Evolutionary conservation across 2,888 invertebrate species (phyloP).

Genomic region (Coecobrya sp.): DNA sequence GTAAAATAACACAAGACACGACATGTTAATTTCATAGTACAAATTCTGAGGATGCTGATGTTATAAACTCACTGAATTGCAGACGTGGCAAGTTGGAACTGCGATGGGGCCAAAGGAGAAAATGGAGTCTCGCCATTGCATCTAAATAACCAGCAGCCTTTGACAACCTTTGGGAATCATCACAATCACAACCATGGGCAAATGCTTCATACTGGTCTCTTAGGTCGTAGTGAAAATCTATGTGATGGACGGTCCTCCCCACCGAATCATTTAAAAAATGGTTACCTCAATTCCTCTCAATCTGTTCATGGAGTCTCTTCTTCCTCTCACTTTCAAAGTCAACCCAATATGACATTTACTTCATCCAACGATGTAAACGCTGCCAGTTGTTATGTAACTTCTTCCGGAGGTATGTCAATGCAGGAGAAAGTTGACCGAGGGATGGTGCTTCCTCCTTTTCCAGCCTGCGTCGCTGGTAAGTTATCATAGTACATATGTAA

Average conservation of each 20-base stretch:
- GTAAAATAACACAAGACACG: neutral
- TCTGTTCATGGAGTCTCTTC: constrained; percentile 83
- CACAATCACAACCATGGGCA: constrained; percentile 82
- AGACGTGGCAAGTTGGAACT: constrained; percentile 85
- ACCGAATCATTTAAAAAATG: constrained; percentile 84
- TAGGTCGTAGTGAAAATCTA: constrained; percentile 75
- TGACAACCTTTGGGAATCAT: constrained; percentile 86
- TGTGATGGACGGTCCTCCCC: constrained; percentile 81
- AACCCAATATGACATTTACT: constrained; percentile 83
- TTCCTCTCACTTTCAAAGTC: constrained; percentile 84
- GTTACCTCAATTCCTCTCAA: constrained; percentile 84
- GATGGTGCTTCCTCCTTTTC: constrained; percentile 76
- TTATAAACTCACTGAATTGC: constrained; percentile 37
- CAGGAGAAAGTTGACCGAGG: constrained; percentile 84
- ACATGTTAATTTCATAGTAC: neutral
- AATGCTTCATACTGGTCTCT: constrained; percentile 78
- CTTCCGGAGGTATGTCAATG: constrained; percentile 74
- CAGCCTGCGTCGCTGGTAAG: constrained; percentile 79
- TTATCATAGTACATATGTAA: constrained; percentile 27
- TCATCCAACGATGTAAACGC: constrained; percentile 77
- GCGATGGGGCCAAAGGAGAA: constrained; percentile 85
- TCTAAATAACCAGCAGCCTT: constrained; percentile 84
- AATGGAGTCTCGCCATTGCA: constrained; percentile 85
- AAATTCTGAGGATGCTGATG: neutral
- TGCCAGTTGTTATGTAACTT: constrained; percentile 77